These are phyloP conservation scores for Thysanoteuthis rhombus DNA, from an alignment of 2,888 invertebrate genomes.

Conservation along the genomic window DNA sequence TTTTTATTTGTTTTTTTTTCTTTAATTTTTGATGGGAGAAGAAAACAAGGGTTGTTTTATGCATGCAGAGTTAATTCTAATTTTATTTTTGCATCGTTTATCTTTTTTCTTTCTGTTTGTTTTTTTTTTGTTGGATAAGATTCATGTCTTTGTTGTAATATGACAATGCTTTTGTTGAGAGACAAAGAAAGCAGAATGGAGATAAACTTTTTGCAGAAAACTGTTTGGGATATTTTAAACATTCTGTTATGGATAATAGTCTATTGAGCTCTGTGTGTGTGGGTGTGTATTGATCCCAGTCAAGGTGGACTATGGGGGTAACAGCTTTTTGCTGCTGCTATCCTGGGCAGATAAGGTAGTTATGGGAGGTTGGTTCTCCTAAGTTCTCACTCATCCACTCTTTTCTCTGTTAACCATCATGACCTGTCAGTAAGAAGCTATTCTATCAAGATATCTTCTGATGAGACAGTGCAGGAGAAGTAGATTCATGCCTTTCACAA, in stretches of 20 bases:
- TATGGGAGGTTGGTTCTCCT: neutral
- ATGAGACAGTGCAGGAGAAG: neutral
- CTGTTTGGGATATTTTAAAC: neutral
- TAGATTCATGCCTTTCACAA: neutral
- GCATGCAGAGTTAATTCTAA: neutral
- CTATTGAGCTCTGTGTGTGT: neutral
- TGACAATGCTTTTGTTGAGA: neutral
- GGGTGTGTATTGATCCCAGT: too few species aligned
- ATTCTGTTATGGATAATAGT: neutral
- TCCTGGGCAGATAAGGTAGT: neutral
- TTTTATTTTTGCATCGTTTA: neutral
- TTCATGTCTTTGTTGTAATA: neutral
- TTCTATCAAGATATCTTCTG: too few species aligned
- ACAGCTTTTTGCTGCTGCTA: too few species aligned
- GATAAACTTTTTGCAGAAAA: neutral
- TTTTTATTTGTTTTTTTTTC: neutral
- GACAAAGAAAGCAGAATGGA: neutral
- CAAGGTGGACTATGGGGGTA: too few species aligned
- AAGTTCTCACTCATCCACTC: neutral
- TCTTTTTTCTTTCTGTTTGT: neutral
- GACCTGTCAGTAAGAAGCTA: too few species aligned
- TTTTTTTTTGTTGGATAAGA: neutral
- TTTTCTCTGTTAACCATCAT: neutral
- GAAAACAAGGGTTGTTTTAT: too few species aligned
- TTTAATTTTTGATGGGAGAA: neutral